These are phyloP conservation scores for Cyprinodon tularosa DNA, from an alignment of 2,113 vertebrate species.

Conservation along the genomic window DNA sequence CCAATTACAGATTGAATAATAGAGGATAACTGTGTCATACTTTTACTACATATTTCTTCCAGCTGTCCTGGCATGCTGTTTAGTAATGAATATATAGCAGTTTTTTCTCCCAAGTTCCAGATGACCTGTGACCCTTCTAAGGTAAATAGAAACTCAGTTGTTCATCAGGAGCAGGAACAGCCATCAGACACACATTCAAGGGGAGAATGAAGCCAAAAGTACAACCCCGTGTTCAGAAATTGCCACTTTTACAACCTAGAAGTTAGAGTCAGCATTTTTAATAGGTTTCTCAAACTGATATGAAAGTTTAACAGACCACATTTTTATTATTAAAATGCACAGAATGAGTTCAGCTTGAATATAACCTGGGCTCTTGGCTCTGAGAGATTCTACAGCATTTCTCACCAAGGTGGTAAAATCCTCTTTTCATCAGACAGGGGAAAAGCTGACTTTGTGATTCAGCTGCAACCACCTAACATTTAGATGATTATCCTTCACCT, in stretches of 20 bases:
- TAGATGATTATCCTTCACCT: not conserved
- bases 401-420: not conserved
- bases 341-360: conserved; percentile 2
- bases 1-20: not conserved
- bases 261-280: conserved; percentile 37
- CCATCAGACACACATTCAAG: conserved; percentile 16
- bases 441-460: conserved; percentile 20
- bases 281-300: conserved; percentile 11
- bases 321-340: conserved; percentile 2
- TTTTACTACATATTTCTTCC: not conserved
- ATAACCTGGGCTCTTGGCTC: conserved; percentile 17
- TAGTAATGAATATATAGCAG: not conserved
- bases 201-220: conserved; percentile 5
- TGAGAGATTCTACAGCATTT: not conserved
- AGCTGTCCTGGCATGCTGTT: not conserved
- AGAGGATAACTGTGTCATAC: not conserved
- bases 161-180: conserved; percentile 2
- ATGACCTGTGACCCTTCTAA: not conserved
- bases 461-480: conserved; percentile 16
- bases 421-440: not conserved
- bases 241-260: conserved; percentile 10
- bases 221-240: conserved; percentile 6
- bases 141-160: conserved; percentile 8
- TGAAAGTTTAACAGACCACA: conserved; percentile 10
- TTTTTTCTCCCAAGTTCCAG: not conserved